Percentiles rank a stretch among this genome's conserved stretches.
phyloP scores from a whole-genome alignment of 2,888 invertebrate genomes.

The Pristionchus maxplancki region DNA sequence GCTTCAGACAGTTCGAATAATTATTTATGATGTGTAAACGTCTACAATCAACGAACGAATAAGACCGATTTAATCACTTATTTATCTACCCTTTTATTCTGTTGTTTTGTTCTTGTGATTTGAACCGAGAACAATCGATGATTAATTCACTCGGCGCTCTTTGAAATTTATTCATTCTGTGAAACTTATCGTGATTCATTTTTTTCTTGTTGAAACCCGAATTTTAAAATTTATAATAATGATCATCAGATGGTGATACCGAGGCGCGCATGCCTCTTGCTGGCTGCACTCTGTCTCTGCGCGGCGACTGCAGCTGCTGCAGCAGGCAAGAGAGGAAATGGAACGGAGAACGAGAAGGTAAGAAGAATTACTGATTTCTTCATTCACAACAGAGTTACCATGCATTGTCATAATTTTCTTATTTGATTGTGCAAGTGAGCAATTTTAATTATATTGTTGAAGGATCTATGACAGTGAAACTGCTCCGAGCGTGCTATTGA shows the following conservation, averaged over 20 bases:
- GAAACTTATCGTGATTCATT: neutral
- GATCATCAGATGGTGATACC: neutral
- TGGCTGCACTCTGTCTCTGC: neutral
- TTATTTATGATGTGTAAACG: too few species aligned
- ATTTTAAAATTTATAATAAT: neutral
- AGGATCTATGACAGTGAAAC: too few species aligned
- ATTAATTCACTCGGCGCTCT: neutral
- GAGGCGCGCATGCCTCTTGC: neutral
- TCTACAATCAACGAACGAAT: too few species aligned
- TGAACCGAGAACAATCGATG: neutral
- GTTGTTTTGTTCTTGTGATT: neutral
- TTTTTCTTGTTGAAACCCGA: neutral
- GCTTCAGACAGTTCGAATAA: too few species aligned
- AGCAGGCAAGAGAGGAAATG: neutral
- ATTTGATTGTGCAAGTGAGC: too few species aligned
- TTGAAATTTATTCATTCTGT: neutral
- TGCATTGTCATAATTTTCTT: too few species aligned
- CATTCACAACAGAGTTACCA: too few species aligned
- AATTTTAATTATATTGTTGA: too few species aligned
- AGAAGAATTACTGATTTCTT: too few species aligned
- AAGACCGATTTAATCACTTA: too few species aligned
- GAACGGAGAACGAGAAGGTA: conserved; percentile 17
- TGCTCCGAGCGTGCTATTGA: too few species aligned
- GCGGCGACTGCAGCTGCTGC: neutral
- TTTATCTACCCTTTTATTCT: too few species aligned